A percentile compares a stretch with the other conserved stretches of the same genome.
These are phyloP conservation scores for Furcula furcula DNA, from an alignment of 2,888 invertebrate genomes.

Conservation along the genomic window DNA sequence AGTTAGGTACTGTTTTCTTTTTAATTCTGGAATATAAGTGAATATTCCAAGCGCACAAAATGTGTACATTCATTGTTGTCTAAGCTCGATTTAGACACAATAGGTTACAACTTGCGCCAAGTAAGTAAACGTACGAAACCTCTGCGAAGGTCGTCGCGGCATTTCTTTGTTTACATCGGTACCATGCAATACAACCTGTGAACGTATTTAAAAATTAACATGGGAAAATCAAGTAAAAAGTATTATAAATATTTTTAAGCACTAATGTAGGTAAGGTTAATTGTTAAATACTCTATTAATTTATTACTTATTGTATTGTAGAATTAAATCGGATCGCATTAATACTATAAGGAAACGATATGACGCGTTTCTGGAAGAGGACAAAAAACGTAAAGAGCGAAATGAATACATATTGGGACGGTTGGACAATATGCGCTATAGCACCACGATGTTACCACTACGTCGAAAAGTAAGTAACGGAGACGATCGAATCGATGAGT, in stretches of 20 bases:
- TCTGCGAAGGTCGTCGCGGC: slow-evolving; percentile 63
- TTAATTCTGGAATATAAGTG: too few species aligned
- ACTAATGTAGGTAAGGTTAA: too few species aligned
- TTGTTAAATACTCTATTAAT: too few species aligned
- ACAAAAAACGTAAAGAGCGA: slow-evolving; percentile 68
- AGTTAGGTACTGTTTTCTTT: too few species aligned
- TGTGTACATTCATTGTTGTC: slow-evolving; percentile 43
- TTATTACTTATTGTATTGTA: slow-evolving; percentile 39
- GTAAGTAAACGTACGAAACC: slow-evolving; percentile 55
- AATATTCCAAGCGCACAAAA: slow-evolving; percentile 5
- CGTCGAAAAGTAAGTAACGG: slow-evolving; percentile 44
- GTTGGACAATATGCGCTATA: slow-evolving; percentile 66
- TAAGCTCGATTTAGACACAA: slow-evolving; percentile 29
- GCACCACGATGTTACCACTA: slow-evolving; percentile 42
- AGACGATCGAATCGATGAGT: too few species aligned
- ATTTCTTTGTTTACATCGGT: slow-evolving; percentile 66
- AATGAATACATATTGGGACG: slow-evolving; percentile 69
- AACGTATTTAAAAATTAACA: slow-evolving; percentile 10
- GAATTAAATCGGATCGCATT: slow-evolving; percentile 62
- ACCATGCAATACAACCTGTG: slow-evolving; percentile 23
- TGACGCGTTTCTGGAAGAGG: slow-evolving; percentile 70
- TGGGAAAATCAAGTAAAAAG: slow-evolving; percentile 71
- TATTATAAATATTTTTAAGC: slow-evolving; percentile 19
- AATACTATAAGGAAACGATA: slow-evolving; percentile 66
- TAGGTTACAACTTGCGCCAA: slow-evolving; percentile 32